phyloP scores from a whole-genome alignment of 2,888 invertebrate species.

The Gastracanthus pulcherrimus region DNA sequence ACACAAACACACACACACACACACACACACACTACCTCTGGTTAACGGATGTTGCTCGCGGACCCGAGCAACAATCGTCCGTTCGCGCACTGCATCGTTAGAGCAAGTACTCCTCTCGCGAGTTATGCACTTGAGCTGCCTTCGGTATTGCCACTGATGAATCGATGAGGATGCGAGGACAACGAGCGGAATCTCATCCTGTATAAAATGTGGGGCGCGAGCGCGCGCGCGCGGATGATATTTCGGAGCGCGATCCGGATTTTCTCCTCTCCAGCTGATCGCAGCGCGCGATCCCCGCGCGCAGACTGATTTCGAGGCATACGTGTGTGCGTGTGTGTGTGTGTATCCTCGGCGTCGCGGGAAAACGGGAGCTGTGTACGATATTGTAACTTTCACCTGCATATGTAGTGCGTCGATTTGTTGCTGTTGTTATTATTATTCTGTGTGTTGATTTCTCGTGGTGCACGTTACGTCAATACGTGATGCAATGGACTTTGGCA shows the following conservation, averaged over 20 bases:
- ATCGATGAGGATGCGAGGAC: not conserved
- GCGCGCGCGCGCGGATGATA: not conserved
- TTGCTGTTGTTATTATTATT: not conserved
- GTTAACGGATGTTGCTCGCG: not conserved
- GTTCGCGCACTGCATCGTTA: not conserved
- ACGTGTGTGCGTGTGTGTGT: not conserved
- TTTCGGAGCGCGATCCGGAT: not conserved
- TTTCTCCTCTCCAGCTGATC: slow-evolving; percentile 47
- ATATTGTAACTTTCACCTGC: not conserved
- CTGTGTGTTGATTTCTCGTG: not conserved
- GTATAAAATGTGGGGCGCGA: not conserved
- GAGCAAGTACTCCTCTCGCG: too few relatives aligned
- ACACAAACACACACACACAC: too few relatives aligned
- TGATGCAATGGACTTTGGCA: not conserved
- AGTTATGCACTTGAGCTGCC: too few relatives aligned
- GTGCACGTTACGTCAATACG: not conserved
- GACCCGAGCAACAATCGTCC: not conserved
- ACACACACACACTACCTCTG: too few relatives aligned
- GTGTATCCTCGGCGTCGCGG: not conserved
- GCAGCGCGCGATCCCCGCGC: not conserved
- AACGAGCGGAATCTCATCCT: not conserved
- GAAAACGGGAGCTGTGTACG: not conserved
- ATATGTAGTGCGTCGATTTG: not conserved
- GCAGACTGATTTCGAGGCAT: not conserved
- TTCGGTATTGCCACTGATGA: not conserved